Base-by-base conservation (phyloP, 2,888 invertebrate species). In the Gasteruption jaculator region DNA sequence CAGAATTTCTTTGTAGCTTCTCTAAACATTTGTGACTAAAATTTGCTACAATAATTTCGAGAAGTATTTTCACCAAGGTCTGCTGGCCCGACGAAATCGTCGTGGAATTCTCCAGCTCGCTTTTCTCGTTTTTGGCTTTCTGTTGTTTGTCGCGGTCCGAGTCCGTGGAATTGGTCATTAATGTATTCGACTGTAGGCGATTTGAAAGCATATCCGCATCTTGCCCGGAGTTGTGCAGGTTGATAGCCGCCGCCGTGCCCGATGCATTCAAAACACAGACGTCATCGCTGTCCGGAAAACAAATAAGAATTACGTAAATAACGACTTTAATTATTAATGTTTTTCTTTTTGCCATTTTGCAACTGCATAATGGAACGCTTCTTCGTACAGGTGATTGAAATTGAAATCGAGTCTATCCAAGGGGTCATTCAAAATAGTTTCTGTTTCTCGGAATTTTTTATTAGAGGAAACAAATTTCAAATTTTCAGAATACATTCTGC, bases 221-320 rank as follows among this genome's bases (percentile, higher is more conserved):
- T 29, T 64, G 72, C 50, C 61, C 74, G 10, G 67, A 61, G 42
- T 75, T 77, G 22, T 78, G 74, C 60, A 80, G 75, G 56, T 79
- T 80, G 41, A 84, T 87, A 12, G 91, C 83, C 0, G 93, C 95
- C 2, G 95, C 96, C 0, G 96, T 96, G 0, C 96, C 96, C 14
- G 83, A 86, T 0, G 92, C 95, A 35, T 92, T 94, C 22, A 97
- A 70, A 1, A 97, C 87, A 64, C 94, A 94, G 0, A 96, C 90
- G 57, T 96, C 96, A 60, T 95, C 96, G 55, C 94, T 94, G 66
- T 16, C n/a, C n/a, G n/a, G 15, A 26, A 34, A 46, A 7, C 11
- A 32, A 26, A 4, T 29, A 19, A 30, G 16, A 34, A 29, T 30
- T 10, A 24, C 14, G 27, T 22, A 8, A 8, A 18, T 10, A 18